phyloP scores from a whole-genome alignment of 2,888 invertebrate genomes.

The Bombylius major region DNA sequence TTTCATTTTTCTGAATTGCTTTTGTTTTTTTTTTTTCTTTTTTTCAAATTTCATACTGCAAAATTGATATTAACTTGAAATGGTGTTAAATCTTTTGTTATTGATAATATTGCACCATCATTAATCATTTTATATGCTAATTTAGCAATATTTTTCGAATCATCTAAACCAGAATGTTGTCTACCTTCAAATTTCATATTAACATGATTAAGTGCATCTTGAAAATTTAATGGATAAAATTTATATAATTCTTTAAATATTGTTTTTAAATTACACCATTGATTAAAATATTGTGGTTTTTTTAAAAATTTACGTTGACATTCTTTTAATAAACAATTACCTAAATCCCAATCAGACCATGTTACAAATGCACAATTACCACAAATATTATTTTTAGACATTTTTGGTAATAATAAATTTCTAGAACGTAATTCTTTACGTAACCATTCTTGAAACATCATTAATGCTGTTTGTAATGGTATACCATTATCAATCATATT shows the following conservation, averaged over 20 bases:
- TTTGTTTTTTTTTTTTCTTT: too few species aligned
- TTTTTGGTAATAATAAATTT: constrained; percentile 31
- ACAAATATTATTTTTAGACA: constrained; percentile 36
- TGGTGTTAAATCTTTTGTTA: constrained; percentile 38
- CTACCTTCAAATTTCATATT: constrained; percentile 46
- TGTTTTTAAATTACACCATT: constrained; percentile 47
- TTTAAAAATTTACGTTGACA: constrained; percentile 44
- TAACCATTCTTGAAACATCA: constrained; percentile 45
- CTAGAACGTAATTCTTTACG: constrained; percentile 31
- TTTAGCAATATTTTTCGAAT: constrained; percentile 47
- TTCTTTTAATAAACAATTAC: constrained; percentile 44
- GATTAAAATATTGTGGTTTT: constrained; percentile 40
- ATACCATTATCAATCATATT: constrained; percentile 40
- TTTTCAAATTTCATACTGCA: too few species aligned
- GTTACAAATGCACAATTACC: constrained; percentile 42
- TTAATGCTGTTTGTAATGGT: constrained; percentile 38
- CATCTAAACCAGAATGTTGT: constrained; percentile 48
- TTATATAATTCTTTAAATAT: constrained; percentile 43
- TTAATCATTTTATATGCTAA: constrained; percentile 43
- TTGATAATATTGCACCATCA: constrained; percentile 42
- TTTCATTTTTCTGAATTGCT: too few species aligned
- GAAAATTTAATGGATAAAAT: constrained; percentile 37
- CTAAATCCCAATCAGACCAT: constrained; percentile 53
- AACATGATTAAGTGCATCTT: constrained; percentile 43
- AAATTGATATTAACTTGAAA: constrained; percentile 25